These are phyloP conservation scores for Ichneumon xanthorius DNA, from an alignment of 2,888 invertebrate genomes.

Conservation along the genomic window DNA sequence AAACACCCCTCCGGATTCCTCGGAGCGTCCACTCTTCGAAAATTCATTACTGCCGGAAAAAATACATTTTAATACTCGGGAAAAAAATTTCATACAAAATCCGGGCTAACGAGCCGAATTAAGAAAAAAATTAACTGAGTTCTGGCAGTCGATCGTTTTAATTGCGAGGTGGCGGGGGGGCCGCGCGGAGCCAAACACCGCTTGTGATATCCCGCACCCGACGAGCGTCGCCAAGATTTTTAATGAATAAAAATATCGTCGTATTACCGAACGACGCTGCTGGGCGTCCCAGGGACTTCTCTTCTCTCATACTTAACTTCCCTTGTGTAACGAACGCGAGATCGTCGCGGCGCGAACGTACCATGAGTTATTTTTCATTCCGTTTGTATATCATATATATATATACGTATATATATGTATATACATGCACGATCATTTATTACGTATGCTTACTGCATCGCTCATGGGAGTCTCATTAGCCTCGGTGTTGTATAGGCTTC, in stretches of 20 bases:
- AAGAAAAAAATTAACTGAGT: not conserved
- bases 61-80: too few species aligned
- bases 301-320: slow-evolving; percentile 21
- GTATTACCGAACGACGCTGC: slow-evolving; percentile 46
- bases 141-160: not conserved
- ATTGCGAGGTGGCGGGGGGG: not conserved
- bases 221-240: not conserved
- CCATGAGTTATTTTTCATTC: slow-evolving; percentile 37
- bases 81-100: not conserved
- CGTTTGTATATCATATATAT: slow-evolving; percentile 42
- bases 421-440: slow-evolving; percentile 59
- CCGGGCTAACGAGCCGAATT: not conserved
- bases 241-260: slow-evolving; percentile 41
- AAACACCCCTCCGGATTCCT: not conserved
- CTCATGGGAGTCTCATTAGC: slow-evolving; percentile 66
- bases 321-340: slow-evolving; percentile 23
- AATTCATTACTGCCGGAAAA: too few species aligned
- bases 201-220: not conserved
- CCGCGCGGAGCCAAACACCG: not conserved
- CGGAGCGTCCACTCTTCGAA: not conserved
- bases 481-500: slow-evolving; percentile 57
- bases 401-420: not conserved
- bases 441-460: slow-evolving; percentile 64
- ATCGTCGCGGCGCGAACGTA: slow-evolving; percentile 2
- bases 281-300: slow-evolving; percentile 11